Base-by-base conservation (phyloP, 2,888 invertebrate species). In the Vandiemenella viatica region DNA sequence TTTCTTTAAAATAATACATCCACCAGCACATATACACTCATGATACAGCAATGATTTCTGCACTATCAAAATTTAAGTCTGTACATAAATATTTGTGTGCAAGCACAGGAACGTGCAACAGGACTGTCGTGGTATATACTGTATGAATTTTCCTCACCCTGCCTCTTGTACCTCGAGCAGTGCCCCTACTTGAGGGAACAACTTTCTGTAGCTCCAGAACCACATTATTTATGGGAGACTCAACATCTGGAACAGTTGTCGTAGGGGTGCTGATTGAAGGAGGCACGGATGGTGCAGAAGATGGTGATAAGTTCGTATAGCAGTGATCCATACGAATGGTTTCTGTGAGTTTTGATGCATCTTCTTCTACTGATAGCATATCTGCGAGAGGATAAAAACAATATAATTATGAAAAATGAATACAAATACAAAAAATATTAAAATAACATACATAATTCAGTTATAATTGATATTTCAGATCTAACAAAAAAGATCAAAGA, bases 311-410 rank as follows among this genome's bases (percentile, higher is more conserved):
- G 42, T 79, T 75, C 41, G 86, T 86, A 57, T 87, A 87, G 61
- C 86, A 86, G 61, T 88, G 87, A 64, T 87, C 87, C 68, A 86
- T 49, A 6, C 45, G 37, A 37, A 51, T 46, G 4, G 51, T 41
- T 23, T 49, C 48, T 20, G 37, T 46, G 17, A 46, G 16, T n/a
- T 43, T 58, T 55, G 66, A 65, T 46, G 63, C 58, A 26, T 69
- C 67, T 54, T 72, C 73, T 60, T 74, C 70, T 20, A 65, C 63
- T n/a, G 65, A 63, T 37, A 68, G 51, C 65, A 67, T 67, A 55
- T 68, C 67, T 67, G 45, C 10, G 58, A 60, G 52, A 44, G 40
- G 23, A 46, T 45, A 49, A 32, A 48, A 52, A 47, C 67, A 17
- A 62, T 58, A 55, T 62, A 13, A 32, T n/a, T 32, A 13, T 32